Percentiles rank a stretch among this genome's conserved stretches.
phyloP scores from a whole-genome alignment of 30 jellyfish, hydroid and myxozoan genomes.

The Aurelia coerulea region DNA sequence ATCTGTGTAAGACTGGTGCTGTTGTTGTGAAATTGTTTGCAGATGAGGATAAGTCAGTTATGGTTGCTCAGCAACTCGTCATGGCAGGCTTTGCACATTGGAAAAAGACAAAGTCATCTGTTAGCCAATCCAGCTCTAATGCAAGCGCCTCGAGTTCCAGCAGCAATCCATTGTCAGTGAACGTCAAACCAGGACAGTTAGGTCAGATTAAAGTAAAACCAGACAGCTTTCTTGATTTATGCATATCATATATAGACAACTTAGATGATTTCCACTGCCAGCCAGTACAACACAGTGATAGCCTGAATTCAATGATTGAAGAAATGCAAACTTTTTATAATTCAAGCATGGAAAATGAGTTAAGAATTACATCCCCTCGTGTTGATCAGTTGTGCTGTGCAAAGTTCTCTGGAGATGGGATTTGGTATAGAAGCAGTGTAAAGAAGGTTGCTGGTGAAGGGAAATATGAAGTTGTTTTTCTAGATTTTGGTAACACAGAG shows the following conservation, averaged over 20 bases:
- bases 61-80: constrained; percentile 84
- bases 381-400: constrained; percentile 89
- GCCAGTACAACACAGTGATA: constrained; percentile 51
- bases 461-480: constrained; percentile 47
- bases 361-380: background rate
- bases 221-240: constrained; percentile 59
- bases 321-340: constrained; percentile 61
- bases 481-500: constrained; percentile 83
- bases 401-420: constrained; percentile 75
- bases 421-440: constrained; percentile 87
- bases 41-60: constrained; percentile 55
- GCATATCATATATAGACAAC: constrained; percentile 62
- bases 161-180: constrained; percentile 48
- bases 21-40: constrained; percentile 67
- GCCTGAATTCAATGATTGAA: constrained; percentile 49
- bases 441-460: constrained; percentile 11
- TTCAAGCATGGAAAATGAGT: constrained; percentile 5
- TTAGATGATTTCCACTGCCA: constrained; percentile 76
- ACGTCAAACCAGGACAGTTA: constrained; percentile 37
- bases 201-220: constrained; percentile 7
- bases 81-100: constrained; percentile 90
- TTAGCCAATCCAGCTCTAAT: constrained; percentile 29
- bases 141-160: constrained; percentile 49
- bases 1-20: constrained; percentile 61
- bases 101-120: constrained; percentile 35